These are phyloP conservation scores for Echinops telfairi DNA, from an alignment of 2,113 vertebrate genomes.

Conservation along the genomic window DNA sequence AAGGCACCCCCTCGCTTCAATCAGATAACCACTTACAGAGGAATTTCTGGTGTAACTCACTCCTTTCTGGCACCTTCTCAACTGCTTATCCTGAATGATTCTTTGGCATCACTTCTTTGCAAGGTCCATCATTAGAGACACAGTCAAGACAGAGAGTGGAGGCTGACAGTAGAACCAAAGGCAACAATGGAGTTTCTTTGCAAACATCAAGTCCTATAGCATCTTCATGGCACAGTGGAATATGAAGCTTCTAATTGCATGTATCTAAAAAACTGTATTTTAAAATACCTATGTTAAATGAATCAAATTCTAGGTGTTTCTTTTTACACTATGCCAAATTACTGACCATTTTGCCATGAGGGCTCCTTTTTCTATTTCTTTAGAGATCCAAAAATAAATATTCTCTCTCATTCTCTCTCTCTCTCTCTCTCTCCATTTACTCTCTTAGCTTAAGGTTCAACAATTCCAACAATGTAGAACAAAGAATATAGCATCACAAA, in stretches of 20 bases:
- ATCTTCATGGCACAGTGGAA: background rate
- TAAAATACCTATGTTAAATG: constrained; percentile 35
- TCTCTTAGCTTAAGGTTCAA: background rate
- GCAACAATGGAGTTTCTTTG: background rate
- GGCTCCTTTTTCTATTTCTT: no score
- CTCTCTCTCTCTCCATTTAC: background rate
- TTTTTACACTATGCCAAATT: background rate
- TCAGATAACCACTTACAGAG: background rate
- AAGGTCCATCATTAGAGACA: background rate
- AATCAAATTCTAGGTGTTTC: background rate
- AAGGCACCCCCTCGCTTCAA: background rate
- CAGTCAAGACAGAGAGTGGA: background rate
- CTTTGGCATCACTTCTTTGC: background rate
- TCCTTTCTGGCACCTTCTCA: background rate
- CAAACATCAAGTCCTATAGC: background rate
- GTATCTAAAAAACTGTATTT: constrained; percentile 6
- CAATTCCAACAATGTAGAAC: background rate
- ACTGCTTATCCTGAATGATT: background rate
- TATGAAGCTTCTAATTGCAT: background rate
- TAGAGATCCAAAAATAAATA: background rate
- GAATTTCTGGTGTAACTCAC: background rate
- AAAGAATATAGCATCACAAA: constrained; percentile 6
- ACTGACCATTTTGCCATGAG: background rate
- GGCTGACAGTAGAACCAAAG: constrained; percentile 43
- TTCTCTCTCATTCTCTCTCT: no score